A percentile compares a stretch with the other conserved stretches of the same genome.
Conservation (phyloP, 2,888 invertebrate genomes). For the Brachypalpus laphriformis region DNA sequence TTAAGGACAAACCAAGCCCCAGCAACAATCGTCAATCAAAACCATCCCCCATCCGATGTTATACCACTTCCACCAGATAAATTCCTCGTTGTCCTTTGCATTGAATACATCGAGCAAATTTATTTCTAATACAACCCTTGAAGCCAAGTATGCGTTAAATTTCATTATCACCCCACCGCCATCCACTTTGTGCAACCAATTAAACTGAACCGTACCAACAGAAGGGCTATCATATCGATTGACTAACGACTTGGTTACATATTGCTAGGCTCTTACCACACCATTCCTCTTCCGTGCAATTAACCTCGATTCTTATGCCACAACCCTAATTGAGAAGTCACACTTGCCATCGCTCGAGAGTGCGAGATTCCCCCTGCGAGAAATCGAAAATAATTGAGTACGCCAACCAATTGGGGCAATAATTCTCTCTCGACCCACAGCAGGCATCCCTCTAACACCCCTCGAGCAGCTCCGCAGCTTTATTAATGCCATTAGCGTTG, state of each 20-base stretch:
- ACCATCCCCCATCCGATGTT: background rate
- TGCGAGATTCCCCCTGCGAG: slow-evolving; percentile 10
- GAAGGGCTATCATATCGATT: slow-evolving; percentile 69
- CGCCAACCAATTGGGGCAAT: slow-evolving; percentile 60
- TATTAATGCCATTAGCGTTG: slow-evolving; percentile 67
- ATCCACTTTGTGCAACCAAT: slow-evolving; percentile 62
- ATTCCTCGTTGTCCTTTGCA: background rate
- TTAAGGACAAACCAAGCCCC: background rate
- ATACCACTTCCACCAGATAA: background rate
- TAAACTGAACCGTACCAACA: slow-evolving; percentile 56
- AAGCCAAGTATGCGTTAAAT: slow-evolving; percentile 42
- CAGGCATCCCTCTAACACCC: background rate
- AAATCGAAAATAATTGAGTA: slow-evolving; percentile 72
- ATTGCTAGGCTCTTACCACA: slow-evolving; percentile 65
- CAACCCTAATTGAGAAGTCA: slow-evolving; percentile 68
- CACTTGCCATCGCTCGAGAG: slow-evolving; percentile 19
- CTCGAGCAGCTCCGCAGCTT: slow-evolving; percentile 13
- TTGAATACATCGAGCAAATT: slow-evolving; percentile 8
- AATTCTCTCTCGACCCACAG: slow-evolving; percentile 41
- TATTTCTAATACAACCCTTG: slow-evolving; percentile 40
- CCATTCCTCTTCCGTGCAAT: slow-evolving; percentile 69
- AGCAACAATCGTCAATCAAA: background rate
- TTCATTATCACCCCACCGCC: slow-evolving; percentile 45
- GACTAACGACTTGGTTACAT: slow-evolving; percentile 73
- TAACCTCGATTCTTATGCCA: slow-evolving; percentile 66